phyloP scores from a whole-genome alignment of 2,888 invertebrate species.

The Sisyra terminalis region DNA sequence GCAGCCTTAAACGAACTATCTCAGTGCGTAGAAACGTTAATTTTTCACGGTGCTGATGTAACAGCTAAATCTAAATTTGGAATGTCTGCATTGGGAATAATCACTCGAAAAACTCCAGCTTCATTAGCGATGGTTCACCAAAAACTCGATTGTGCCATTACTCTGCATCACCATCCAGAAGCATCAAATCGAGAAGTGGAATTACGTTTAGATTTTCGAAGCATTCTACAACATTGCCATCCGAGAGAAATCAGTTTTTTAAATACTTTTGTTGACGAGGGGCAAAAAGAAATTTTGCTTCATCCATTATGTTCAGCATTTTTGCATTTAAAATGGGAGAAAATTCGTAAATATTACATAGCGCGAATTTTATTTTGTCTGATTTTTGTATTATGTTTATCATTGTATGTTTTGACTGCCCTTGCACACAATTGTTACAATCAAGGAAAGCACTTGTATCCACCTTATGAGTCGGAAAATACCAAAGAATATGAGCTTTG shows the following conservation, averaged over 20 bases:
- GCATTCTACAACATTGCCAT: slow-evolving; percentile 65
- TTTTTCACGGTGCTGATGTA: slow-evolving; percentile 77
- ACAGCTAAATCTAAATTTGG: slow-evolving; percentile 77
- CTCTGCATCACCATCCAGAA: slow-evolving; percentile 59
- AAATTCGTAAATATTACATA: slow-evolving; percentile 75
- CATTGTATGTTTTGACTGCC: slow-evolving; percentile 65
- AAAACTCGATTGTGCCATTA: slow-evolving; percentile 66
- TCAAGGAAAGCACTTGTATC: slow-evolving; percentile 51
- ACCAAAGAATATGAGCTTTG: slow-evolving; percentile 58
- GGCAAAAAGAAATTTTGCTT: slow-evolving; percentile 71
- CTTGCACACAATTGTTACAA: slow-evolving; percentile 75
- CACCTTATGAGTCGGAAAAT: slow-evolving; percentile 37
- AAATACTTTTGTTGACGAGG: slow-evolving; percentile 75
- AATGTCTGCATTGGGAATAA: slow-evolving; percentile 70
- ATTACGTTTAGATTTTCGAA: slow-evolving; percentile 65
- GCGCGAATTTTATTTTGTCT: slow-evolving; percentile 63
- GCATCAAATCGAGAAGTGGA: slow-evolving; percentile 66
- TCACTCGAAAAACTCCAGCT: slow-evolving; percentile 72
- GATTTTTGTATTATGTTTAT: slow-evolving; percentile 64
- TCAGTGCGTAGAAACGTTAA: slow-evolving; percentile 68
- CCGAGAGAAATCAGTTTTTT: slow-evolving; percentile 73
- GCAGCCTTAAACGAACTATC: slow-evolving; percentile 74
- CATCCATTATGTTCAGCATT: slow-evolving; percentile 82
- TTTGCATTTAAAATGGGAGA: slow-evolving; percentile 77
- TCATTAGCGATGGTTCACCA: slow-evolving; percentile 69